Evolutionary conservation across 2,797 vertebrate genomes (phyloP).

Genomic region (Odontamblyopus lacepedii): DNA sequence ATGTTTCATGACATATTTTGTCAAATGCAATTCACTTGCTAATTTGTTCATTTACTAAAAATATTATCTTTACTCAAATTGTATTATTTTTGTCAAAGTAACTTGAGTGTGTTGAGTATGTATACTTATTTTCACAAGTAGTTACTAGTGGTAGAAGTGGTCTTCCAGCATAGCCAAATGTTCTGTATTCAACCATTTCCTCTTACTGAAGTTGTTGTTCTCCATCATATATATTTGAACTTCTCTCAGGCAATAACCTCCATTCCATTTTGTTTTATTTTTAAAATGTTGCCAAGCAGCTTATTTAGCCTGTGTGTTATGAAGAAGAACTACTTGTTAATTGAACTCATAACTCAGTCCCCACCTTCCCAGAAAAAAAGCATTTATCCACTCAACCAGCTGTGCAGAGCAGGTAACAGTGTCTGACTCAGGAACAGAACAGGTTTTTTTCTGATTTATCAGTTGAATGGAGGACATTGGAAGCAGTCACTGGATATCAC

Average conservation of each 20-base stretch:
- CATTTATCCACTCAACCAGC: neutral
- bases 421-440: neutral
- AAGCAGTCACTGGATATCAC: neutral
- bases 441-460: neutral
- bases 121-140: too few relatives aligned
- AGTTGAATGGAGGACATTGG: neutral
- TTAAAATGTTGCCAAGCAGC: conserved; percentile 1
- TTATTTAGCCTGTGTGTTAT: conserved; percentile 1
- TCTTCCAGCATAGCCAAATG: too few relatives aligned
- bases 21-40: too few relatives aligned
- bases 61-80: too few relatives aligned
- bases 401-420: neutral
- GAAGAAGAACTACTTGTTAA: neutral
- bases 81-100: too few relatives aligned
- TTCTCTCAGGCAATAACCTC: neutral
- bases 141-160: too few relatives aligned
- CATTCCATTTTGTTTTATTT: neutral
- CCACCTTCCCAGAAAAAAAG: neutral
- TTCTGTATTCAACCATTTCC: neutral
- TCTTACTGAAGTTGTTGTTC: neutral
- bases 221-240: neutral
- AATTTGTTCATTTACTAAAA: too few relatives aligned
- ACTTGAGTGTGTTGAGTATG: too few relatives aligned
- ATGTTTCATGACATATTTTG: too few relatives aligned
- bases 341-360: neutral